These are phyloP conservation scores for Trichogramma pretiosum DNA, from an alignment of 1,140 invertebrate species.

Conservation along the genomic window DNA sequence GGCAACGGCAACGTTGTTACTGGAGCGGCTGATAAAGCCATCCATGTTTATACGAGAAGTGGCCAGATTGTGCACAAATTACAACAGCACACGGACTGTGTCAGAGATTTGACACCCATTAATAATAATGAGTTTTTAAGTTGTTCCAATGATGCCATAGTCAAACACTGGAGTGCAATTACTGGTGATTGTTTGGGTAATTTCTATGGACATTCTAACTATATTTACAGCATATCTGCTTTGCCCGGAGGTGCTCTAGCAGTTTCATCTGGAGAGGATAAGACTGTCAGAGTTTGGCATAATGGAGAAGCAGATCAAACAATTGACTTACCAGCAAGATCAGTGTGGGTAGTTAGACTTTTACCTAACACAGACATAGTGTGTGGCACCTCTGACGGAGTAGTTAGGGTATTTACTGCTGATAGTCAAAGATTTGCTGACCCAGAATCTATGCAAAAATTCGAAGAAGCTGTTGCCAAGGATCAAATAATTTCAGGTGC, in stretches of 20 bases:
- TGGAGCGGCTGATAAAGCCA: constrained; percentile 83
- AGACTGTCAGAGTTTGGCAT: constrained; percentile 77
- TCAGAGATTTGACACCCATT: constrained; percentile 66
- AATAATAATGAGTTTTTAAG: constrained; percentile 68
- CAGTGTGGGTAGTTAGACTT: constrained; percentile 79
- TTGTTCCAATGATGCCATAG: constrained; percentile 81
- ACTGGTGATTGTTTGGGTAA: constrained; percentile 68
- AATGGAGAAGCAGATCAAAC: constrained; percentile 58
- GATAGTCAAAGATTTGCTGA: constrained; percentile 59
- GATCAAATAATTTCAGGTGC: constrained; percentile 52
- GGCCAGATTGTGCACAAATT: constrained; percentile 46
- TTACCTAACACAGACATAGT: constrained; percentile 82
- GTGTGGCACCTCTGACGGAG: constrained; percentile 80
- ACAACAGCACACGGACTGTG: constrained; percentile 82
- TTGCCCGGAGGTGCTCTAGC: constrained; percentile 34
- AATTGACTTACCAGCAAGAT: constrained; percentile 72
- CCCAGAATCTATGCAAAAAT: constrained; percentile 52
- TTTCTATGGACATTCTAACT: constrained; percentile 74
- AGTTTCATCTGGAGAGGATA: constrained; percentile 77
- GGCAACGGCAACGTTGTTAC: constrained; percentile 61
- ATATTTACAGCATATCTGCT: constrained; percentile 57
- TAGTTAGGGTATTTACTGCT: constrained; percentile 75
- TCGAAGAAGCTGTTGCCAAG: constrained; percentile 61
- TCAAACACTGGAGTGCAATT: constrained; percentile 69
- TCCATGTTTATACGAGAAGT: constrained; percentile 69